phyloP scores from a whole-genome alignment of 1,140 invertebrate genomes.

The Aphelinus certus region DNA sequence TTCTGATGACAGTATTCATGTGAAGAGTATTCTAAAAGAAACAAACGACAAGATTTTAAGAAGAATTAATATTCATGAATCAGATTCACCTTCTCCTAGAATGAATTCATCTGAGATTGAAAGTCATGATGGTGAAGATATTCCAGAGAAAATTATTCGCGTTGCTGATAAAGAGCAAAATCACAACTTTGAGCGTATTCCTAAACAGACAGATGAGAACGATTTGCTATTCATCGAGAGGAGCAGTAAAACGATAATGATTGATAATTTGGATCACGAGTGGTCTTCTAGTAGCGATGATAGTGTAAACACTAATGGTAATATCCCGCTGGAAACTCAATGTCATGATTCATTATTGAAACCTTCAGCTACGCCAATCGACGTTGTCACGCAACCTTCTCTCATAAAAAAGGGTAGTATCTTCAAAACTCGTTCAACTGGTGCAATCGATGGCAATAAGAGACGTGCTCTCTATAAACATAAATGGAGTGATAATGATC shows the following conservation, averaged over 20 bases:
- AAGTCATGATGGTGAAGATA: background rate
- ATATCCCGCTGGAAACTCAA: conserved; percentile 44
- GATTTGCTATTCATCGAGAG: conserved; percentile 23
- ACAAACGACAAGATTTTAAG: no score
- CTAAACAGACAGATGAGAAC: no score
- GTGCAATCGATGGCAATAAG: conserved; percentile 79
- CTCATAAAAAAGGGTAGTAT: conserved; percentile 83
- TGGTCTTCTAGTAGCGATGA: conserved; percentile 65
- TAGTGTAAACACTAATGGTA: conserved; percentile 56
- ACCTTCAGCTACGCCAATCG: conserved; percentile 17
- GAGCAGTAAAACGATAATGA: conserved; percentile 38
- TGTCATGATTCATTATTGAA: conserved; percentile 42
- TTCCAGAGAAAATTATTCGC: background rate
- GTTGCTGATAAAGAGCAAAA: background rate
- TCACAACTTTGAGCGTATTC: no score
- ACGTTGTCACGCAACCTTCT: conserved; percentile 49
- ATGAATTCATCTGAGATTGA: conserved; percentile 9
- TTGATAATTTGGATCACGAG: conserved; percentile 54
- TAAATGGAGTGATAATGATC: conserved; percentile 83
- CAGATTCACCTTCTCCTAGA: conserved; percentile 28
- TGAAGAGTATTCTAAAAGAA: no score
- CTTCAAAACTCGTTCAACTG: conserved; percentile 84
- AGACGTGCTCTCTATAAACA: conserved; percentile 85
- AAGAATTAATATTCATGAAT: no score
- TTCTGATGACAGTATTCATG: no score